phyloP scores from a whole-genome alignment of 1,140 invertebrate species.

The Solenopsis invicta region DNA sequence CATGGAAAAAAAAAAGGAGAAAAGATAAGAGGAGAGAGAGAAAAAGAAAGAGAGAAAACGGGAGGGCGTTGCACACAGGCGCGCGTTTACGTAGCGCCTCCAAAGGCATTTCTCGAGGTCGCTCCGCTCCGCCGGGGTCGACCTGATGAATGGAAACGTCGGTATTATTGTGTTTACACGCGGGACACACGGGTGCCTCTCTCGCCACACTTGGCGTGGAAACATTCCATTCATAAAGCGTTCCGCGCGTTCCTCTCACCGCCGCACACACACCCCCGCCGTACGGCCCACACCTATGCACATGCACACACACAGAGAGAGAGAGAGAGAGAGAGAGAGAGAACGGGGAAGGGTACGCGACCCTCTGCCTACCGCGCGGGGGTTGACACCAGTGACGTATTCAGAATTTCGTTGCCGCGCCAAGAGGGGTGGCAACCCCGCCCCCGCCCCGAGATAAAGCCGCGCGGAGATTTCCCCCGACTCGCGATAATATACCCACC shows the following conservation, averaged over 20 bases:
- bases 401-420: constrained; percentile 72
- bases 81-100: constrained; percentile 74
- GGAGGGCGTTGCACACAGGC: constrained; percentile 50
- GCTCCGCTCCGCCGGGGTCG: constrained; percentile 74
- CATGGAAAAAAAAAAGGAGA: constrained; percentile 48
- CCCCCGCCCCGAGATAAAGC: constrained; percentile 47
- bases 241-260: constrained; percentile 78
- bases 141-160: constrained; percentile 83
- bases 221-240: constrained; percentile 83
- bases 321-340: not conserved
- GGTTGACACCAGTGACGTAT: constrained; percentile 73
- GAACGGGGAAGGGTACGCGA: constrained; percentile 61
- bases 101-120: constrained; percentile 82
- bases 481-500: constrained; percentile 36
- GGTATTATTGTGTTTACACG: constrained; percentile 84
- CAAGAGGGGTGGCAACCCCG: constrained; percentile 10
- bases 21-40: not conserved
- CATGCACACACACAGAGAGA: constrained; percentile 29
- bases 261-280: constrained; percentile 30
- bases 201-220: constrained; percentile 82
- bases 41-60: constrained; percentile 19
- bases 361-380: constrained; percentile 66
- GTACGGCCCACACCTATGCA: not conserved
- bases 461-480: constrained; percentile 49
- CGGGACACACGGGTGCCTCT: constrained; percentile 80